Evolutionary conservation across 2,113 vertebrate genomes (phyloP).

Genomic region (Saccopteryx bilineata): DNA sequence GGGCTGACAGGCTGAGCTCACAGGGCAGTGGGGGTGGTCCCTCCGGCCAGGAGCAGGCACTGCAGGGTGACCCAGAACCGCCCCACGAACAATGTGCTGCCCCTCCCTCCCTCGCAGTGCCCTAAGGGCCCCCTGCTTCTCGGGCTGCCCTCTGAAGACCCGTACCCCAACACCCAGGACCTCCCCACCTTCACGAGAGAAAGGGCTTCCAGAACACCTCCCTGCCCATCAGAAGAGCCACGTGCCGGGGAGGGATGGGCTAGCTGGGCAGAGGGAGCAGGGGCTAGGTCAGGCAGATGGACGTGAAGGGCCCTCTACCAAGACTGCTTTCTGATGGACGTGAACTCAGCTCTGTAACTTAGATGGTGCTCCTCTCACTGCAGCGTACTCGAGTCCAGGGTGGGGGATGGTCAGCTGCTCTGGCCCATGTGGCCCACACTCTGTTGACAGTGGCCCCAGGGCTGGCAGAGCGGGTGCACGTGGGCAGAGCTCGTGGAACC

Average conservation of each 20-base stretch:
- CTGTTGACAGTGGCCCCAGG: background rate
- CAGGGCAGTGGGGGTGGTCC: accelerated
- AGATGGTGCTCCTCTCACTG: accelerated
- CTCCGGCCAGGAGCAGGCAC: background rate
- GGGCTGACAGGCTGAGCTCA: background rate
- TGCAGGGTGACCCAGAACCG: background rate
- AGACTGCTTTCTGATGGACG: background rate
- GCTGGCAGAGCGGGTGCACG: background rate
- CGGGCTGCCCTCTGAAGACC: background rate
- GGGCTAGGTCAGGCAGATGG: background rate
- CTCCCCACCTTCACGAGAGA: background rate
- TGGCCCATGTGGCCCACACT: background rate
- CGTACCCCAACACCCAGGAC: accelerated
- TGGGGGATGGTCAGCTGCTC: background rate
- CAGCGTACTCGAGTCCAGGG: background rate
- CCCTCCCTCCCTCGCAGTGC: background rate
- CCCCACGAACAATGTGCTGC: accelerated
- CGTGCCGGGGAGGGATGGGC: background rate
- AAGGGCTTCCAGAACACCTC: background rate
- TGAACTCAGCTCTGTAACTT: background rate
- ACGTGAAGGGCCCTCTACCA: background rate
- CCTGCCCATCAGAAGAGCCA: background rate
- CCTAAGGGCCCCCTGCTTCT: background rate
- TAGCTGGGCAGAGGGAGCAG: background rate
- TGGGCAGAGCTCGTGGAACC: background rate